phyloP scores from a whole-genome alignment of 2,888 invertebrate genomes.

The Archips crataeganus region DNA sequence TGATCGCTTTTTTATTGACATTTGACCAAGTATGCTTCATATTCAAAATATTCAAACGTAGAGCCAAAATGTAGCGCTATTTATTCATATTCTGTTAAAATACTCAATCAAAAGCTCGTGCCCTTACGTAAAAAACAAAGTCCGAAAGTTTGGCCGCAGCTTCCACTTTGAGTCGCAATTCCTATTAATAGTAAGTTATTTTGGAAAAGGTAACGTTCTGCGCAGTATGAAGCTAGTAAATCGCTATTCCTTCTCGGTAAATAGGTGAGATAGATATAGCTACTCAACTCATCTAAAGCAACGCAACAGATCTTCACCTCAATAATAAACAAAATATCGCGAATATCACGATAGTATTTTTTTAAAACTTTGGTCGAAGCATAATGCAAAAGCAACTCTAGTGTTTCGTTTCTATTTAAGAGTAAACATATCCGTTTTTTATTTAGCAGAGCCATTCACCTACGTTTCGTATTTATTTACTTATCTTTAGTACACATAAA shows the following conservation, averaged over 20 bases:
- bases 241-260: not conserved
- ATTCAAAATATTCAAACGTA: too few relatives aligned
- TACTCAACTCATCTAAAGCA: too few relatives aligned
- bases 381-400: too few relatives aligned
- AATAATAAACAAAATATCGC: not conserved
- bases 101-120: not conserved
- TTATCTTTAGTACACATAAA: too few relatives aligned
- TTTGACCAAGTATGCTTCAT: not conserved
- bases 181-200: slow-evolving; percentile 56
- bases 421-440: too few relatives aligned
- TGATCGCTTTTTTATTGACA: not conserved
- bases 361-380: too few relatives aligned
- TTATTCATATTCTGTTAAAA: not conserved
- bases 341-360: too few relatives aligned
- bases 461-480: too few relatives aligned
- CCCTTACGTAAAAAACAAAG: slow-evolving; percentile 1
- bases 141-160: slow-evolving; percentile 13
- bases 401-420: too few relatives aligned
- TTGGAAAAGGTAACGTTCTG: slow-evolving; percentile 55
- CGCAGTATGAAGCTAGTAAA: slow-evolving; percentile 48
- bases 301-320: not conserved
- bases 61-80: not conserved
- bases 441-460: too few relatives aligned
- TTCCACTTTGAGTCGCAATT: slow-evolving; percentile 52
- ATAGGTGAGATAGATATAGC: not conserved